Conservation (phyloP, 2,113 vertebrate species). For the Tylochromis polylepis region DNA sequence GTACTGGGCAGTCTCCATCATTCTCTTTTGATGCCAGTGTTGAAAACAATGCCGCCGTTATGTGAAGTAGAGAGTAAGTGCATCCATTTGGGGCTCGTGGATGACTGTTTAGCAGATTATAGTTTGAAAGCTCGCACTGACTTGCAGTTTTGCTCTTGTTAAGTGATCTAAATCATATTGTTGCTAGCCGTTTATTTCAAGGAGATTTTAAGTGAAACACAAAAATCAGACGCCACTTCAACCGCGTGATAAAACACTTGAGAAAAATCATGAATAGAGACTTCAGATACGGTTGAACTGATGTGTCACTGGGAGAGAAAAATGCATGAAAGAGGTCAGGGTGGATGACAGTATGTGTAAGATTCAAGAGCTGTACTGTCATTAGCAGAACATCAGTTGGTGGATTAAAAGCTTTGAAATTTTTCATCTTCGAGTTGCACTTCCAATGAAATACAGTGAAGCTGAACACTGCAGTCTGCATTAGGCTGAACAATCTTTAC, state of each 20-base stretch:
- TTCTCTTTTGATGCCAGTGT: background rate
- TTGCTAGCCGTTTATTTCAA: background rate
- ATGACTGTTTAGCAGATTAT: accelerated
- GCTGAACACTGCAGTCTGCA: background rate
- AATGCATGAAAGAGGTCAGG: background rate
- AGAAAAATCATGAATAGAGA: background rate
- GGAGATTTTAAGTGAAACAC: background rate
- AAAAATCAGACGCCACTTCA: background rate
- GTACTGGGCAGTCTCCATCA: background rate
- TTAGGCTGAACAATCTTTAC: background rate
- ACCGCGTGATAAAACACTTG: accelerated
- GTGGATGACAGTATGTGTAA: background rate
- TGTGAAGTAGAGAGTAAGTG: background rate
- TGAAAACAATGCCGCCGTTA: background rate
- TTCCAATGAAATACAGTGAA: background rate
- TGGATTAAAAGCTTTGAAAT: background rate
- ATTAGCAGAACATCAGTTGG: background rate
- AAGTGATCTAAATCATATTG: background rate
- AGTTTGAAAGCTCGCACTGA: background rate
- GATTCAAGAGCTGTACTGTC: background rate
- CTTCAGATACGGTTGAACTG: background rate
- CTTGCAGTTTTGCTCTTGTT: background rate
- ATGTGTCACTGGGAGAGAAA: background rate
- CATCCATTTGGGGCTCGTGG: background rate
- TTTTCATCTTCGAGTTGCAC: accelerated